Evolutionary conservation across 2,797 vertebrate species (phyloP).

Genomic region (Bovichtus diacanthus): DNA sequence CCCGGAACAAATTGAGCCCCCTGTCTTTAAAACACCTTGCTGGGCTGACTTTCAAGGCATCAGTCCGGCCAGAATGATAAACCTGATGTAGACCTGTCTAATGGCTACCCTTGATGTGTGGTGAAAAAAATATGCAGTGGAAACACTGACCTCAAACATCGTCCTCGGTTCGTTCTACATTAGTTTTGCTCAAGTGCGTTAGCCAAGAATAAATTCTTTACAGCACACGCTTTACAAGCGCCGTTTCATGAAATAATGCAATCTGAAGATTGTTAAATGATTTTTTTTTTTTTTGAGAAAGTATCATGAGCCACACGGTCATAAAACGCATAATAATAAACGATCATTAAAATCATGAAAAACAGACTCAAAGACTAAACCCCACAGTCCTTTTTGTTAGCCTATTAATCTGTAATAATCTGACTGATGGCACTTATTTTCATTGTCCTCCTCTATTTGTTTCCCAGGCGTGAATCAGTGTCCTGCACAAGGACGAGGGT

Average conservation of each 20-base stretch:
- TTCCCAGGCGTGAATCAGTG: slow-evolving; percentile 17
- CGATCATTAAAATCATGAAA: slow-evolving; percentile 32
- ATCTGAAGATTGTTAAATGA: slow-evolving; percentile 29
- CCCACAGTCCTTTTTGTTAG: not conserved
- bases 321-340: slow-evolving; percentile 41
- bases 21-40: slow-evolving; percentile 56
- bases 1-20: slow-evolving; percentile 44
- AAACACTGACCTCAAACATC: not conserved
- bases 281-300: slow-evolving; percentile 5
- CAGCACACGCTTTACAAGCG: slow-evolving; percentile 53
- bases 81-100: slow-evolving; percentile 24
- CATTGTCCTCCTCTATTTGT: not conserved
- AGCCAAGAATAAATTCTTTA: slow-evolving; percentile 55
- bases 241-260: slow-evolving; percentile 38
- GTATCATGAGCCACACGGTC: slow-evolving; percentile 8
- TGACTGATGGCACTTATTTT: slow-evolving; percentile 10
- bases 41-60: slow-evolving; percentile 40
- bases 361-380: slow-evolving; percentile 10
- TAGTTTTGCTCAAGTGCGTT: slow-evolving; percentile 12
- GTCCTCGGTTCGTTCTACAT: not conserved
- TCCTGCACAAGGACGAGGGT: slow-evolving; percentile 23
- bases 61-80: slow-evolving; percentile 38
- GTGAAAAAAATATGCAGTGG: not conserved
- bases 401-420: slow-evolving; percentile 33
- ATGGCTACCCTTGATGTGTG: slow-evolving; percentile 7